These are phyloP conservation scores for Lissocephala sabroskyi DNA, from an alignment of 2,888 invertebrate species.

Conservation along the genomic window DNA sequence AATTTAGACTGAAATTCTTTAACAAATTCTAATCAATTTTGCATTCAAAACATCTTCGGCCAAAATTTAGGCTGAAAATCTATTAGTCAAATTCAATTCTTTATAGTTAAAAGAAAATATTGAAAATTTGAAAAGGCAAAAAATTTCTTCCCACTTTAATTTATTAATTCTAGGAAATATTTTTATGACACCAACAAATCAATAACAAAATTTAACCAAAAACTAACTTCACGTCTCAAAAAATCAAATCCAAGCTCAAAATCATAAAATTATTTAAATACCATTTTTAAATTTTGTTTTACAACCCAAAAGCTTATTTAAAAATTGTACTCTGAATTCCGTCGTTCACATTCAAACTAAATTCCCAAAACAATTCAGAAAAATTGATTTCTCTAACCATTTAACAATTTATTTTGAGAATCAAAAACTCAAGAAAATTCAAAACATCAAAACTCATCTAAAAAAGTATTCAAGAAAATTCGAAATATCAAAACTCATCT, in stretches of 20 bases:
- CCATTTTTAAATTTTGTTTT: neutral
- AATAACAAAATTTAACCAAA: neutral
- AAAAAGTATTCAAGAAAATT: neutral
- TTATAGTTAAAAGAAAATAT: too few relatives aligned
- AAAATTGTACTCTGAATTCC: neutral
- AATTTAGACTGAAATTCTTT: too few relatives aligned
- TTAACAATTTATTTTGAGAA: neutral
- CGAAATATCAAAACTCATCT: neutral
- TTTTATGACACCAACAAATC: too few relatives aligned
- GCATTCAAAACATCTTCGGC: too few relatives aligned
- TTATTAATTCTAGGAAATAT: too few relatives aligned
- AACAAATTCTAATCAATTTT: too few relatives aligned
- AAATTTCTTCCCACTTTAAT: too few relatives aligned
- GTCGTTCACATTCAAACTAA: neutral
- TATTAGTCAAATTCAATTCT: too few relatives aligned
- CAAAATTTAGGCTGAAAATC: too few relatives aligned
- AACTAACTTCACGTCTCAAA: neutral
- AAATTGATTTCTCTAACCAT: too few relatives aligned
- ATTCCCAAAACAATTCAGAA: conserved; percentile 22
- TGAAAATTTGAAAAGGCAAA: too few relatives aligned
- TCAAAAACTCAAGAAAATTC: neutral
- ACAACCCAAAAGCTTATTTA: neutral
- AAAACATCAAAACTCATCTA: neutral
- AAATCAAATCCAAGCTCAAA: neutral
- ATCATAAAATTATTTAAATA: neutral